Percentiles rank a stretch among this genome's conserved stretches.
These are phyloP conservation scores for Himalopsyche anomala DNA, from an alignment of 2,888 invertebrate species.

Conservation along the genomic window DNA sequence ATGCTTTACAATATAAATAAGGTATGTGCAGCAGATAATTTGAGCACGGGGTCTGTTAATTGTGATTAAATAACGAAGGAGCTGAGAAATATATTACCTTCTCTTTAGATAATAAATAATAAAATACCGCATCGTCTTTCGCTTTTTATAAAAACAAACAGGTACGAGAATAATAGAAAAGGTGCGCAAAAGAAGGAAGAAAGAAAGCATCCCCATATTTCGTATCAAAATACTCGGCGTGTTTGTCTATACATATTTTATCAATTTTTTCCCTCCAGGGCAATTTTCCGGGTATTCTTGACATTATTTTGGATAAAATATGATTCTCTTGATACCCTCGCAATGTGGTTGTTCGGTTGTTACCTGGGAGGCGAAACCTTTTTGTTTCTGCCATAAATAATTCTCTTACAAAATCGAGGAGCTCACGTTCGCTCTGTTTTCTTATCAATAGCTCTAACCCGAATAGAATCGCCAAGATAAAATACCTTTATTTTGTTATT, in stretches of 20 bases:
- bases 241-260: constrained; percentile 63
- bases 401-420: constrained; percentile 60
- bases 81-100: background rate
- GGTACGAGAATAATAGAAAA: constrained; percentile 60
- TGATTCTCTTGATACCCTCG: constrained; percentile 62
- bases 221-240: constrained; percentile 41
- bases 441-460: constrained; percentile 58
- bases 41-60: background rate
- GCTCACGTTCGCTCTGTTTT: constrained; percentile 54
- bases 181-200: constrained; percentile 52
- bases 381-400: constrained; percentile 62
- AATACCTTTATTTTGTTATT: constrained; percentile 42
- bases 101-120: constrained; percentile 20
- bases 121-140: constrained; percentile 36
- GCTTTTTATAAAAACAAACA: constrained; percentile 39
- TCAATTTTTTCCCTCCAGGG: constrained; percentile 61
- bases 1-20: no score
- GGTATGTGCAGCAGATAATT: no score
- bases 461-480: constrained; percentile 36
- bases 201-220: constrained; percentile 45
- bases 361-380: constrained; percentile 56
- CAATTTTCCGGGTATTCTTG: constrained; percentile 60
- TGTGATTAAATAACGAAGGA: constrained; percentile 33
- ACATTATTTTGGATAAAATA: constrained; percentile 65
- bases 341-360: constrained; percentile 59